These are phyloP conservation scores for Junonia oenone DNA, from an alignment of 2,888 invertebrate species.

Conservation along the genomic window DNA sequence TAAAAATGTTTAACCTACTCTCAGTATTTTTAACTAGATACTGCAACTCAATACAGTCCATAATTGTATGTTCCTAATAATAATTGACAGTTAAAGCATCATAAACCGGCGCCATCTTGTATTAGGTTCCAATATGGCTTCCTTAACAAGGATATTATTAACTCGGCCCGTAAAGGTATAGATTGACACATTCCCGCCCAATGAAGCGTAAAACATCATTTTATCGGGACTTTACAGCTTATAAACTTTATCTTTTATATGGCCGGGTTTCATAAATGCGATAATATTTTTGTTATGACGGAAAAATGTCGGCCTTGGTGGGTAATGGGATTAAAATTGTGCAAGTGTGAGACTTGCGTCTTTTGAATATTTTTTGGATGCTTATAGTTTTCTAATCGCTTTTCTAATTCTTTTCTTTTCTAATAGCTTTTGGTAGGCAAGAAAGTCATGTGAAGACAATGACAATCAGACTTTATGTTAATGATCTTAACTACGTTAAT, in stretches of 20 bases:
- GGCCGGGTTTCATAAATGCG: conserved; percentile 1
- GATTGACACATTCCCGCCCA: conserved; percentile 7
- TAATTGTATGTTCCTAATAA: neutral
- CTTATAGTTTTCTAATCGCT: too few relatives aligned
- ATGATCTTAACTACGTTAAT: too few relatives aligned
- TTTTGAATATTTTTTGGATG: too few relatives aligned
- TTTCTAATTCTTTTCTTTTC: too few relatives aligned
- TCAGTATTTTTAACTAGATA: too few relatives aligned
- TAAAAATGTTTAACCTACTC: too few relatives aligned
- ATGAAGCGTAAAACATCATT: conserved; percentile 19
- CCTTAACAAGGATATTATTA: conserved; percentile 1
- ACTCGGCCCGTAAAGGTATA: conserved; percentile 1
- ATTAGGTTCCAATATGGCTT: neutral
- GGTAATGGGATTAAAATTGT: neutral
- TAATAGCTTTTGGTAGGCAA: too few relatives aligned
- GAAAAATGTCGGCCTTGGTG: neutral
- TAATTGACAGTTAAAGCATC: neutral
- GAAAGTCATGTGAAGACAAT: too few relatives aligned
- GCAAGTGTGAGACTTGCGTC: too few relatives aligned
- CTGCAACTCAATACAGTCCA: neutral
- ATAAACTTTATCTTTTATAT: conserved; percentile 19
- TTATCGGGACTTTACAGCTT: conserved; percentile 19
- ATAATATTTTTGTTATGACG: neutral
- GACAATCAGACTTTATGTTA: too few relatives aligned
- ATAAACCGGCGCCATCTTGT: neutral